phyloP scores from a whole-genome alignment of 2,113 vertebrate genomes.

The Periophthalmodon schlosseri region DNA sequence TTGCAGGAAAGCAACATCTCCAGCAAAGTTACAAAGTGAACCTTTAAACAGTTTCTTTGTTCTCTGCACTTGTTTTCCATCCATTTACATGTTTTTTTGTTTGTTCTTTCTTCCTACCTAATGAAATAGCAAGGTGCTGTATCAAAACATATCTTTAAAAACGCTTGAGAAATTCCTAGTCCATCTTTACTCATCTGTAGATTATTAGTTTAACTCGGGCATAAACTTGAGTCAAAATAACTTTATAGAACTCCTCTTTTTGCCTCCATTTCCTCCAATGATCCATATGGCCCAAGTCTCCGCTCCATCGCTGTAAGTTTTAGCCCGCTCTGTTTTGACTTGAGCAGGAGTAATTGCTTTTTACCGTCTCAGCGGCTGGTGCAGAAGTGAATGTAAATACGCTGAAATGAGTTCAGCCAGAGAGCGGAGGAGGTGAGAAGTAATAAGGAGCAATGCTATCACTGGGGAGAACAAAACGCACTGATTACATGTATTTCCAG shows the following conservation, averaged over 20 bases:
- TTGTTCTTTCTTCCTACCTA: neutral
- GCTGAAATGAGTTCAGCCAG: slow-evolving; percentile 70
- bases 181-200: neutral
- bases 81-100: no score
- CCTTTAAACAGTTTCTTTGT: no score
- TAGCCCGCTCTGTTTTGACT: slow-evolving; percentile 29
- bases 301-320: neutral
- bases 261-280: neutral
- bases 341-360: slow-evolving; percentile 67
- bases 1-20: no score
- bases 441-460: slow-evolving; percentile 71
- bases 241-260: neutral
- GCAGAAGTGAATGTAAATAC: slow-evolving; percentile 68
- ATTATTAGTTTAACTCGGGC: neutral
- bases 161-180: neutral
- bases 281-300: neutral
- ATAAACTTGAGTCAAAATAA: neutral
- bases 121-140: neutral
- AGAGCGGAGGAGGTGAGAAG: slow-evolving; percentile 57
- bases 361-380: slow-evolving; percentile 52
- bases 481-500: slow-evolving; percentile 79
- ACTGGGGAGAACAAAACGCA: slow-evolving; percentile 74
- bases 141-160: neutral
- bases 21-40: no score
- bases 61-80: no score